Evolutionary conservation across 1,140 invertebrate species (phyloP).

Genomic region (Euwallacea similis): DNA sequence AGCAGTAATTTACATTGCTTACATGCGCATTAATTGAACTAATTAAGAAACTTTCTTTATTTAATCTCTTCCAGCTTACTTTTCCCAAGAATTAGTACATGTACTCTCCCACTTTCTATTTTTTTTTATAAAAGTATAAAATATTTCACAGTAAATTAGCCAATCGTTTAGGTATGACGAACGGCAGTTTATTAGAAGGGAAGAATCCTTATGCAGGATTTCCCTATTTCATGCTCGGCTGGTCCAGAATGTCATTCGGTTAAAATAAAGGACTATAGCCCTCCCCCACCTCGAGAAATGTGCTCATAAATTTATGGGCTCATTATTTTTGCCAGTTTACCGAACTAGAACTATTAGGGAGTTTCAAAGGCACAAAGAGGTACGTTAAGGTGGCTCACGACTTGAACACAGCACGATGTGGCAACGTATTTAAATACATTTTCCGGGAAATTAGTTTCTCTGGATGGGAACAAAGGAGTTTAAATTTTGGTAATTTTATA

Average conservation of each 20-base stretch:
- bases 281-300: conserved; percentile 23
- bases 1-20: too few relatives aligned
- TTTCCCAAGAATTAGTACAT: background rate
- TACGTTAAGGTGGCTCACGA: background rate
- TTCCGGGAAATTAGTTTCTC: conserved; percentile 6
- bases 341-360: conserved; percentile 31
- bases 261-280: conserved; percentile 34
- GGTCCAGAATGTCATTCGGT: conserved; percentile 30
- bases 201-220: conserved; percentile 35
- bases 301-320: conserved; percentile 31
- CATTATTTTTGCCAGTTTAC: conserved; percentile 37
- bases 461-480: background rate
- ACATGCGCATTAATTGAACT: too few relatives aligned
- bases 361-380: conserved; percentile 8
- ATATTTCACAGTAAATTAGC: conserved; percentile 39
- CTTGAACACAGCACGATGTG: background rate
- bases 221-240: conserved; percentile 37
- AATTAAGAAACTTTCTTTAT: background rate
- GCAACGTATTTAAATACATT: conserved; percentile 7
- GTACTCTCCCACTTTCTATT: background rate
- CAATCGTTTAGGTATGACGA: conserved; percentile 35
- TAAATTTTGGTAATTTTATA: background rate
- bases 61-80: too few relatives aligned
- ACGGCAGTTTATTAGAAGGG: conserved; percentile 35
- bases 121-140: conserved; percentile 16